Evolutionary conservation across 2,888 invertebrate genomes (phyloP).

Genomic region (Vesta saturnalis): DNA sequence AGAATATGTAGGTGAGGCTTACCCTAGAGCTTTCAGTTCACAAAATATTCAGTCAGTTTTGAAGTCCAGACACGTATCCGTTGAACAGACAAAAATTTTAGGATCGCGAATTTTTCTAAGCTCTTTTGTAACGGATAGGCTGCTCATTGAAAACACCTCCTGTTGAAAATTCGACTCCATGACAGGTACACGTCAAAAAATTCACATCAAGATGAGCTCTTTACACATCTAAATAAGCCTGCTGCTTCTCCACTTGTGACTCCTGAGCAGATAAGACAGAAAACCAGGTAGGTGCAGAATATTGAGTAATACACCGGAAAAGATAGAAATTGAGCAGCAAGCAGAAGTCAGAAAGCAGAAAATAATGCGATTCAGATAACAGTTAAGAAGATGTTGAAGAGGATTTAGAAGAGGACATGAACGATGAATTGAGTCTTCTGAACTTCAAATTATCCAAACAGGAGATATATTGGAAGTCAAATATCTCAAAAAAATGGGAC

Average conservation of each 20-base stretch:
- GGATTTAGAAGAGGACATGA: too few relatives aligned
- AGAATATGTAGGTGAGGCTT: conserved; percentile 37
- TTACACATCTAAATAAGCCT: too few relatives aligned
- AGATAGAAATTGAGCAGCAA: neutral
- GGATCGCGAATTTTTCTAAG: neutral
- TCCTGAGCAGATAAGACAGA: neutral
- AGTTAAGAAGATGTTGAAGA: too few relatives aligned
- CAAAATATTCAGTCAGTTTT: conserved; percentile 38
- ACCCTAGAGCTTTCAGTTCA: conserved; percentile 40
- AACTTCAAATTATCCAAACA: too few relatives aligned
- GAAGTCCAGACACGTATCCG: conserved; percentile 22
- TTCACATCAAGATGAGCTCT: too few relatives aligned
- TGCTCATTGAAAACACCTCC: neutral
- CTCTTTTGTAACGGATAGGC: neutral
- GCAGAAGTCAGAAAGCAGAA: neutral
- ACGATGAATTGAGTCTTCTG: too few relatives aligned
- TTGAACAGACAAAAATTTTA: neutral
- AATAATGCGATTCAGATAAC: neutral
- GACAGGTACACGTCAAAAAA: neutral
- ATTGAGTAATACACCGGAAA: neutral
- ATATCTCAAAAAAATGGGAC: too few relatives aligned
- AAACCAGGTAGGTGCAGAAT: conserved; percentile 6
- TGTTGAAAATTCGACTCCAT: neutral
- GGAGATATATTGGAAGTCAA: too few relatives aligned
- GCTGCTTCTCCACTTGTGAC: neutral